Conservation (phyloP, 2,113 vertebrate species). For the Onychostruthus taczanowskii region DNA sequence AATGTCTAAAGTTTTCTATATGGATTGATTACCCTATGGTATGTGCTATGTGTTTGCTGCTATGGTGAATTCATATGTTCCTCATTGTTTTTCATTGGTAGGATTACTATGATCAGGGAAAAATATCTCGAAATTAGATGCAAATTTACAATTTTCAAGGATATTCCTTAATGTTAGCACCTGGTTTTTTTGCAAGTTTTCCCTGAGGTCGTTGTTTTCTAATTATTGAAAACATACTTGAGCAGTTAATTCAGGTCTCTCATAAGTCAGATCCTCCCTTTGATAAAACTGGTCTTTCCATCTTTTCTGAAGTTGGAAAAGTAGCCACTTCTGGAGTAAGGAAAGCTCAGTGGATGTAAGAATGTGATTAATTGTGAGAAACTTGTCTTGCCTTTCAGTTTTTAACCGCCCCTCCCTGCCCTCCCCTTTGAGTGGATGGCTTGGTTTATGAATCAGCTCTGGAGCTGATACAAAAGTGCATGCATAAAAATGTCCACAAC, state of each 20-base stretch:
- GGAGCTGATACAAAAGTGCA: not conserved
- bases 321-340: not conserved
- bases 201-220: not conserved
- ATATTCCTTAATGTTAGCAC: constrained; percentile 27
- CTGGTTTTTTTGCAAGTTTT: constrained; percentile 26
- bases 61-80: constrained; percentile 19
- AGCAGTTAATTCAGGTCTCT: not conserved
- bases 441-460: constrained; percentile 28
- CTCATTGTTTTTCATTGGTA: constrained; percentile 36
- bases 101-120: constrained; percentile 24
- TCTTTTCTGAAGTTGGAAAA: not conserved
- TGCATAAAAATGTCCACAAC: constrained; percentile 2
- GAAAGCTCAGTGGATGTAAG: not conserved
- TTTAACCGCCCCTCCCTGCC: not conserved
- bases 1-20: not conserved
- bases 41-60: not conserved
- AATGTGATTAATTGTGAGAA: not conserved
- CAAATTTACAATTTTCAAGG: constrained; percentile 12
- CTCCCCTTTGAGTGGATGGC: not conserved
- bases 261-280: not conserved
- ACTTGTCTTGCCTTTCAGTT: not conserved
- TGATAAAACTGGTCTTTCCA: not conserved
- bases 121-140: constrained; percentile 43
- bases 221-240: constrained; percentile 47
- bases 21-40: not conserved